Evolutionary conservation across 2,797 vertebrate species (phyloP), one percentile per base, ranked within the genome.

Genomic region (Amblyraja radiata): DNA sequence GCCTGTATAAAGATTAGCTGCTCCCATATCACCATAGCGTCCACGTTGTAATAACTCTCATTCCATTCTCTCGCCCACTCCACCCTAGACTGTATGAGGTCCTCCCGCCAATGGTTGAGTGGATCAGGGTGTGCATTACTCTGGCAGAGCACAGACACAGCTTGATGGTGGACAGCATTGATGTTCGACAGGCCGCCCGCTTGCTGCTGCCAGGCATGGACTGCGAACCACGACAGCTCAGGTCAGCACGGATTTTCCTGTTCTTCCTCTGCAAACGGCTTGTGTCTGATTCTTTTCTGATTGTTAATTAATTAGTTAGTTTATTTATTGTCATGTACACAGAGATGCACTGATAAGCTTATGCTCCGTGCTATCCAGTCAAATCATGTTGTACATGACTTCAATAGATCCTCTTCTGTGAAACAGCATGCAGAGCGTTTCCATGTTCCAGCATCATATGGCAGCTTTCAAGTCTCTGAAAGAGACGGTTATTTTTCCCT

Each of bases 41-140:
- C 36, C 32, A 91, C 4, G 36, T 92, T 76, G 39, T 92, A 39
- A 92, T 76, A 1, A 13, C 68, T 28, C 3, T 25, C 5, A 21
- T 73, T 28, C 21, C 73, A 25, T 76, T 58, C 76, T 36, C 14
- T 46, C 18, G 7, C 74, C 76, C 11, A 18, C 21, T 23, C 79
- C 16, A 18, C 39, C 21, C 71, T 95, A 97, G 97, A 95, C 97
- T 97, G 0, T 97, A 97, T 94, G 94, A 97, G 94, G 96, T 97
- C 2, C 95, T 97, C 94, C 97, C 97, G 1, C 97, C 97, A 0
- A 95, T 97, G 94, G 97, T 97, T 96, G 97, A 97, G 95, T 97
- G 97, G 97, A 97, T 97, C 95, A 95, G 97, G 58, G 97, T 97
- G 93, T 96, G 96, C 0, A 95, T 97, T 39, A 97, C 97, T 0